phyloP scores from a whole-genome alignment of 2,113 vertebrate genomes.

The Sceloporus tristichus region DNA sequence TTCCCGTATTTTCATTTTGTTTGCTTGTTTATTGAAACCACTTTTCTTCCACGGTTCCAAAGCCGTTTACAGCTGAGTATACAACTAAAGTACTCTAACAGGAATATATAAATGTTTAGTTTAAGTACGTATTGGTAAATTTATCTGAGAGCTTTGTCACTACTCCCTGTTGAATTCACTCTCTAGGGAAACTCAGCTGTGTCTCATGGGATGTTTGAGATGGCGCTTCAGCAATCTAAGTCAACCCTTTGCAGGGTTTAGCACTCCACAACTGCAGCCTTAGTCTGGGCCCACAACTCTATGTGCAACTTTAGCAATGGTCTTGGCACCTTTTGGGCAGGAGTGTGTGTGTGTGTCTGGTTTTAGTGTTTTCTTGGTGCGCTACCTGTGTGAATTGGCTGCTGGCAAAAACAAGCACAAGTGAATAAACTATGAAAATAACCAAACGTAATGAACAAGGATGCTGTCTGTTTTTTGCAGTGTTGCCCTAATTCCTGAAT shows the following conservation, averaged over 20 bases:
- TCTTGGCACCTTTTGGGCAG: background rate
- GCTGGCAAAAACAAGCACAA: background rate
- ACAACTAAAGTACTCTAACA: background rate
- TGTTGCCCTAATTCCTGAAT: too few relatives aligned
- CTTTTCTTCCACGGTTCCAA: background rate
- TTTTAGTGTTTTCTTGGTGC: background rate
- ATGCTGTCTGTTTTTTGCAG: too few relatives aligned
- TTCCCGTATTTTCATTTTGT: background rate
- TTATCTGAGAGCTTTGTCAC: too few relatives aligned
- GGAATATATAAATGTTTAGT: too few relatives aligned
- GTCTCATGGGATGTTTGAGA: background rate
- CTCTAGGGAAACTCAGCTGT: background rate
- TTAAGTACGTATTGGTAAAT: too few relatives aligned
- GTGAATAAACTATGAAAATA: too few relatives aligned
- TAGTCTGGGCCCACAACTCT: background rate
- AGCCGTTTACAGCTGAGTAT: too few relatives aligned
- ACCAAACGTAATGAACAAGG: too few relatives aligned
- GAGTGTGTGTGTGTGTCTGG: background rate
- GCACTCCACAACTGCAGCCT: too few relatives aligned
- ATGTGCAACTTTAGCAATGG: background rate
- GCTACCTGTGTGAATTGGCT: background rate
- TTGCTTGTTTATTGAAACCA: background rate
- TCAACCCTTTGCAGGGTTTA: too few relatives aligned
- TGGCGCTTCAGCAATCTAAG: too few relatives aligned
- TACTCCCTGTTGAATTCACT: too few relatives aligned